Base-by-base conservation (phyloP, 1,140 invertebrate species). In the Lutraria rhynchaena region DNA sequence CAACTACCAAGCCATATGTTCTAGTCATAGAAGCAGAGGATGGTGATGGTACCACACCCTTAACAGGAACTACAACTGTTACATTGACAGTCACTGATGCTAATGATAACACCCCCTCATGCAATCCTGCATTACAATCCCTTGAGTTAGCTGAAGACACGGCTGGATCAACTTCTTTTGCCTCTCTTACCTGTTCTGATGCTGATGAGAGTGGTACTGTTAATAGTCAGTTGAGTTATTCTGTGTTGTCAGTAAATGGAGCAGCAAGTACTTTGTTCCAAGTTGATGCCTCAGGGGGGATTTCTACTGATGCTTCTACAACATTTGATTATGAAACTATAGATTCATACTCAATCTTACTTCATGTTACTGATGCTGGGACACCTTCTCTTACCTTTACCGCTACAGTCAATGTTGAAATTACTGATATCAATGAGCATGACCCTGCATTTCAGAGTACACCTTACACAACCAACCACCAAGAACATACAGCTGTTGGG, bases 91-190 rank as follows among this genome's bases (percentile, higher is more conserved):
- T 89, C 27, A 74, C 70, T 9, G 87, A 88, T 22, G 65, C 83
- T 2, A 89, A 88, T 67, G 87, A 88, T 58, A 89, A 89, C 58
- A 71, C 58, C 24, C 87, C 84, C 1, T 61, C 75, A 1, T 87
- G 87, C 55, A 41, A 46, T 4, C 77, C 78, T 4, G 46, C 63
- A 13, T 60, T 69, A 0, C 65, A 83, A 31, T 71, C 67, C 9
- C 58, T 78, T 1, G 51, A 69, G 2, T 44, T 85, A 13, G 29
- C 81, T 7, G 87, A 87, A 58, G 65, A 76, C 27, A 51, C 75
- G 19, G 24, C 71, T 53, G 60, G 70, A 2, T 61, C 51, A 17
- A 71, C 76, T 27, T 61, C 51, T 13, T 69, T 87, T 7, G 46
- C 76, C 2, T 63, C 69, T 15, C 27, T 87, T 11, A 33, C 65